Conservation (phyloP, 1,140 invertebrate species). For the Acromyrmex echinatior region DNA sequence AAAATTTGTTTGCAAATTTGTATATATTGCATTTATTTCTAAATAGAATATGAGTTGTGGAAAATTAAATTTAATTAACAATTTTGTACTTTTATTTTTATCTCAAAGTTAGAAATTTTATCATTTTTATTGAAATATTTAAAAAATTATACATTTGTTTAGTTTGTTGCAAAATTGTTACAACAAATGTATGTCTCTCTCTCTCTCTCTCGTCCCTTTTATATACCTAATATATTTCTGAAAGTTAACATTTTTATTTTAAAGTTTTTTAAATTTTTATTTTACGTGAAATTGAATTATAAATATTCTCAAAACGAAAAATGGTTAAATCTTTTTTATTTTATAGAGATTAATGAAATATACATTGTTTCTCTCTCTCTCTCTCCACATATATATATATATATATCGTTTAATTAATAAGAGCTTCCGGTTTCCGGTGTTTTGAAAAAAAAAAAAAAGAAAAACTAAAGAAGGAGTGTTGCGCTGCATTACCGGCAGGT, state of each 20-base stretch:
- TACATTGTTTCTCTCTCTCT: too few species aligned
- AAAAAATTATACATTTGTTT: neutral
- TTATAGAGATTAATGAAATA: neutral
- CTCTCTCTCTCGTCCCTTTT: neutral
- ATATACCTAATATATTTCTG: neutral
- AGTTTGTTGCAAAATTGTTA: neutral
- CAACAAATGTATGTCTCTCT: neutral
- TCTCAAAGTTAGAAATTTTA: neutral
- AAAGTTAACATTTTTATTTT: neutral
- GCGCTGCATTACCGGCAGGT: constrained; percentile 30
- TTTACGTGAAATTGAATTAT: neutral
- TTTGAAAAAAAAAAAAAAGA: neutral
- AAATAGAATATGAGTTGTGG: neutral
- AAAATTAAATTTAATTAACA: neutral
- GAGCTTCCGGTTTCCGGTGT: neutral
- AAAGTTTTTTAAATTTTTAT: neutral
- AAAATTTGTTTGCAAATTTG: constrained; percentile 24
- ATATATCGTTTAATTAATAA: neutral
- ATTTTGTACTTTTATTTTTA: neutral
- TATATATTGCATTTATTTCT: neutral
- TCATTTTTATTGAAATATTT: neutral
- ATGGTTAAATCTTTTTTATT: neutral
- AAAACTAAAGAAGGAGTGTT: neutral
- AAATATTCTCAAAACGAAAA: neutral
- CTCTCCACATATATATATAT: too few species aligned